Evolutionary conservation across 2,113 vertebrate species (phyloP).

Genomic region (Leiothrix lutea): DNA sequence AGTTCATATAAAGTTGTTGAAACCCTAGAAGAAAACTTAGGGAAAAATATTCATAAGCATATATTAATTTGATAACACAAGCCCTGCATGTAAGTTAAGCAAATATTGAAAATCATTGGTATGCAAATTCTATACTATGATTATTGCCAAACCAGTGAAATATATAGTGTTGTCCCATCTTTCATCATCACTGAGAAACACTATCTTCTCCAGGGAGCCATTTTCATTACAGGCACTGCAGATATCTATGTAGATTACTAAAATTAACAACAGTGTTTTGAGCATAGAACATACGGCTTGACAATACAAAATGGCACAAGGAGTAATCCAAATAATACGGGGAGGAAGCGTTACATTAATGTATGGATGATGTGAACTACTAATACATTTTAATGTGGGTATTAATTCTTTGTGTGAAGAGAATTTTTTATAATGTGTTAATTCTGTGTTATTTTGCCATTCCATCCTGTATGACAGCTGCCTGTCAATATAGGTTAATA

Average conservation of each 20-base stretch:
- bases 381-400: neutral
- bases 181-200: neutral
- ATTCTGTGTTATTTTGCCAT: neutral
- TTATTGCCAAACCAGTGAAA: neutral
- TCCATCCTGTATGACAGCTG: neutral
- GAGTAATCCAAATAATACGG: constrained; percentile 1
- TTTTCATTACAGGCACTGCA: neutral
- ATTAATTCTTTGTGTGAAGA: neutral
- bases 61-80: neutral
- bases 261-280: neutral
- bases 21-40: neutral
- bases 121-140: neutral
- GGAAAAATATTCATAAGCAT: neutral
- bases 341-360: neutral
- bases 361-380: neutral
- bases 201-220: neutral
- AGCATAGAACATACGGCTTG: neutral
- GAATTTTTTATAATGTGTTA: neutral
- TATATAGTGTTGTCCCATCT: neutral
- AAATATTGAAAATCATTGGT: neutral
- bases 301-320: constrained; percentile 11
- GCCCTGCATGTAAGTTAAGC: neutral
- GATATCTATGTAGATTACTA: neutral
- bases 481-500: neutral
- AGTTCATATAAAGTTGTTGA: neutral